phyloP scores from a whole-genome alignment of 2,797 vertebrate species.

The Phoxinus dragarum region DNA sequence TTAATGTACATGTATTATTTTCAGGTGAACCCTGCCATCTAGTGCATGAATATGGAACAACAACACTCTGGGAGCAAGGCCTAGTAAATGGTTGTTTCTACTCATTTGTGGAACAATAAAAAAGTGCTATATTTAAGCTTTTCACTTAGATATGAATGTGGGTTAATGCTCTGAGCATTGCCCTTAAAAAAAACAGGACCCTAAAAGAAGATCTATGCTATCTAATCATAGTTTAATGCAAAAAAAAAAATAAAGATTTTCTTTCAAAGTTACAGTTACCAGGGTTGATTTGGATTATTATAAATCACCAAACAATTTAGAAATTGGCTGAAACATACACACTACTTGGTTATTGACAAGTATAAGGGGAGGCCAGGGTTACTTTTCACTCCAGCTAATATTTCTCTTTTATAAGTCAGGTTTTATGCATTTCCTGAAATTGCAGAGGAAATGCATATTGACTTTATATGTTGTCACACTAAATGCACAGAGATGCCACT shows the following conservation, averaged over 20 bases:
- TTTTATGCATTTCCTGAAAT: neutral
- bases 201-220: neutral
- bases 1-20: neutral
- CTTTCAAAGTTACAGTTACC: neutral
- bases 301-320: neutral
- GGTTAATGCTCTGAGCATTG: neutral
- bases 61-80: neutral
- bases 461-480: neutral
- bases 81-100: neutral
- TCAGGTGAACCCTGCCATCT: slow-evolving; percentile 17
- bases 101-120: neutral
- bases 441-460: neutral
- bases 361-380: too few relatives aligned
- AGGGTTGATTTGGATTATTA: neutral
- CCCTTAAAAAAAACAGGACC: neutral
- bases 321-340: neutral
- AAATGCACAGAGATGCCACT: neutral
- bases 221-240: neutral
- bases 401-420: neutral
- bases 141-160: neutral
- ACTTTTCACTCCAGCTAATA: neutral
- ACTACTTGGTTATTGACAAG: neutral
- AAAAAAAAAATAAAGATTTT: neutral
- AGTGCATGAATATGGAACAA: slow-evolving; percentile 6
- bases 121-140: neutral